A percentile compares a stretch with the other conserved stretches of the same genome.
phyloP scores from a whole-genome alignment of 2,113 vertebrate genomes.

The Pangasianodon gigas region DNA sequence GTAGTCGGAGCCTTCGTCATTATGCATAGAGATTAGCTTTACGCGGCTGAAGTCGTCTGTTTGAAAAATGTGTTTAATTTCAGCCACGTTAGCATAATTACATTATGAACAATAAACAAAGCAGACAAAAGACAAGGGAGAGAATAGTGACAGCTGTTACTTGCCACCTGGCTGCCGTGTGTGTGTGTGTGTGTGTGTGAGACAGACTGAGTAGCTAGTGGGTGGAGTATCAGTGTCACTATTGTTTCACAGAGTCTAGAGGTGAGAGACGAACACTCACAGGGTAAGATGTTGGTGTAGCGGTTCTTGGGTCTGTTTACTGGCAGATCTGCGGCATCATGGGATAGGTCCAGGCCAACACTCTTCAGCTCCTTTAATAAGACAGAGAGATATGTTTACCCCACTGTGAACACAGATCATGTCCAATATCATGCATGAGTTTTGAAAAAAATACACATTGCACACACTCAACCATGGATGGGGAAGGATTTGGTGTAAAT shows the following conservation, averaged over 20 bases:
- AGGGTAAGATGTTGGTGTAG: constrained; percentile 97
- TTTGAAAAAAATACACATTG: background rate
- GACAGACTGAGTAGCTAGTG: background rate
- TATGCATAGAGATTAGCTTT: constrained; percentile 86
- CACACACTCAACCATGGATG: background rate
- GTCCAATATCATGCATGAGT: background rate
- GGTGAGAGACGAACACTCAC: constrained; percentile 73
- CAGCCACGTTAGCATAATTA: background rate
- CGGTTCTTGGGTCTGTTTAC: constrained; percentile 94
- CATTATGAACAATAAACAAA: background rate
- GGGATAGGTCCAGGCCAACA: constrained; percentile 90
- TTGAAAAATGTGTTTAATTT: background rate
- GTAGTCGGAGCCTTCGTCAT: constrained; percentile 92
- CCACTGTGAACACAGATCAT: background rate
- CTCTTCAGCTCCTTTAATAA: constrained; percentile 86
- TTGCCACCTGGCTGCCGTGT: background rate
- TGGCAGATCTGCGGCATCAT: constrained; percentile 91
- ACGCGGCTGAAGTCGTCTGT: constrained; percentile 96
- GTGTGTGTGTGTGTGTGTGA: background rate
- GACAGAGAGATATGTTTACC: background rate
- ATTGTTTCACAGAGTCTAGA: background rate
- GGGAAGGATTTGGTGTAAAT: background rate
- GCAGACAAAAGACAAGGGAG: background rate
- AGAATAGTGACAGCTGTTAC: background rate
- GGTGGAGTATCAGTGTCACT: background rate